Conservation (phyloP, 2,888 invertebrate species). For the Eristalis pertinax region DNA sequence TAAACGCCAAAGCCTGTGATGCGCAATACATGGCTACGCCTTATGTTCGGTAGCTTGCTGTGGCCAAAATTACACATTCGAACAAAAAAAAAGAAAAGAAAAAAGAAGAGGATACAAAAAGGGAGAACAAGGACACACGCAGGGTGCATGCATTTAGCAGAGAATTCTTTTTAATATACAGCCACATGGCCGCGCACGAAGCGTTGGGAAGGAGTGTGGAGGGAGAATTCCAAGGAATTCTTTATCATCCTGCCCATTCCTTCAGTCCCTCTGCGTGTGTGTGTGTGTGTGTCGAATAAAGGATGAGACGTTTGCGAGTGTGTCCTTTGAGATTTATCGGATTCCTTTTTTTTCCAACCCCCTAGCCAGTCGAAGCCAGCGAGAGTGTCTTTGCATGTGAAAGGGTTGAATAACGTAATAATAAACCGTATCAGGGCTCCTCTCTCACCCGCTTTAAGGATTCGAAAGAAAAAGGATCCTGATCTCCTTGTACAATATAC, state of each 20-base stretch:
- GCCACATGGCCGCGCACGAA: background rate
- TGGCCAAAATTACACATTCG: conserved; percentile 51
- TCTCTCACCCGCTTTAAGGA: background rate
- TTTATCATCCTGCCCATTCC: conserved; percentile 13
- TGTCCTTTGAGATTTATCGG: conserved; percentile 65
- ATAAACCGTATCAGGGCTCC: conserved; percentile 41
- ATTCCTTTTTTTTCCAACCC: conserved; percentile 12
- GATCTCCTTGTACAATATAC: conserved; percentile 51
- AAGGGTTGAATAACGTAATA: conserved; percentile 58
- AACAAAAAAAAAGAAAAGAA: background rate
- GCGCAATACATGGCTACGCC: conserved; percentile 41
- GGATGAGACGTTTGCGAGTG: background rate
- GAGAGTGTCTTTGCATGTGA: conserved; percentile 17
- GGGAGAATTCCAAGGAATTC: conserved; percentile 14
- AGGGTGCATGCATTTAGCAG: conserved; percentile 50
- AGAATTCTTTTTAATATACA: conserved; percentile 37
- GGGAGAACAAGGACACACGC: conserved; percentile 38
- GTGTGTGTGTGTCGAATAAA: background rate
- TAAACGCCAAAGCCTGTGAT: conserved; percentile 35
- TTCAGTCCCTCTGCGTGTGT: background rate
- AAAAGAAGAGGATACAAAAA: background rate
- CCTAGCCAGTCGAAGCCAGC: background rate
- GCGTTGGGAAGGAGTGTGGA: background rate
- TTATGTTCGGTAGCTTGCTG: conserved; percentile 44
- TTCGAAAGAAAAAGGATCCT: conserved; percentile 19